A percentile compares a stretch with the other conserved stretches of the same genome.
Conservation (phyloP, 2,113 vertebrate species). For the Hippopotamus amphibius region DNA sequence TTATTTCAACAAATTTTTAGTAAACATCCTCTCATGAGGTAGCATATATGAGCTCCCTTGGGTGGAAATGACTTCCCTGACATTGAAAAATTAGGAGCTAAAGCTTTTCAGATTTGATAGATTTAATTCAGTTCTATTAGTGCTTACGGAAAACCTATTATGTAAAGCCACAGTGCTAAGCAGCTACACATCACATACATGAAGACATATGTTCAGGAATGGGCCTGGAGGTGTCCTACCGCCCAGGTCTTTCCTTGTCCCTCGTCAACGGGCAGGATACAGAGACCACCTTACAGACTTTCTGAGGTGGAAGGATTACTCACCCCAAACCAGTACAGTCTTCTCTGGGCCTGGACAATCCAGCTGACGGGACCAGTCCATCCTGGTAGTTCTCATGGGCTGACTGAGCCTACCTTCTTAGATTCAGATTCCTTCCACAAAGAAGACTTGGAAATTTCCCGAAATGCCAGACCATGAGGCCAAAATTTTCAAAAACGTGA, state of each 20-base stretch:
- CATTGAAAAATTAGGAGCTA: background rate
- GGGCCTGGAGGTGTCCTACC: background rate
- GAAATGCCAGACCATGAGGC: background rate
- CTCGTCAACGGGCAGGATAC: background rate
- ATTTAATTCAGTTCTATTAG: background rate
- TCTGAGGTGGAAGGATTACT: background rate
- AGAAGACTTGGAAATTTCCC: background rate
- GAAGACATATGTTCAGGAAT: background rate
- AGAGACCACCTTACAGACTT: background rate
- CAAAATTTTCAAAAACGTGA: constrained; percentile 19
- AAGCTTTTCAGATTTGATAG: background rate
- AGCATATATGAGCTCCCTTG: background rate
- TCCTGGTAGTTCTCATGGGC: background rate
- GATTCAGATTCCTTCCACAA: background rate
- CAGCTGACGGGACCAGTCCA: background rate
- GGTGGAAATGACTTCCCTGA: background rate
- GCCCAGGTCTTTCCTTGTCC: background rate
- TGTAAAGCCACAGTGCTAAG: background rate
- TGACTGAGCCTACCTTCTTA: background rate
- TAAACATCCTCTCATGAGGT: background rate
- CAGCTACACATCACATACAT: too few species aligned
- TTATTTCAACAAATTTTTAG: background rate
- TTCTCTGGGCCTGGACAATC: background rate
- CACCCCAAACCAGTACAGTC: background rate
- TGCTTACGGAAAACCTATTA: background rate